Conservation (phyloP, 1,140 invertebrate species). For the Drosophila baimaii region DNA sequence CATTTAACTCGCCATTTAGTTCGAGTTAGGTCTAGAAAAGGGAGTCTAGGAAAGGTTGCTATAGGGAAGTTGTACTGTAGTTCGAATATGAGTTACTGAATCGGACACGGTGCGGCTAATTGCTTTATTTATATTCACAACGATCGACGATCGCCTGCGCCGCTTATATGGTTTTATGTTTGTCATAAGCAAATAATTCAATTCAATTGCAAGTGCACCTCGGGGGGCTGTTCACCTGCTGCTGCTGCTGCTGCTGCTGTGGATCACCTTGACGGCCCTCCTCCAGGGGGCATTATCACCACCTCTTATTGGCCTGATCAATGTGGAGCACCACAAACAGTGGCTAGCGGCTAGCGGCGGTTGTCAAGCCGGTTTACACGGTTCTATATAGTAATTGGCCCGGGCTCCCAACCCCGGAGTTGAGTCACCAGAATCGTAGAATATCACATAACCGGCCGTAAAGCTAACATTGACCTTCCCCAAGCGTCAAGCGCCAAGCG, state of each 20-base stretch:
- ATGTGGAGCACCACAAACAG: slow-evolving; percentile 14
- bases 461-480: slow-evolving; percentile 73
- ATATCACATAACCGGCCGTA: slow-evolving; percentile 50
- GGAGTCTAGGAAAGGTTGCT: not conserved
- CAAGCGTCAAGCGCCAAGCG: slow-evolving; percentile 31
- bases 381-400: slow-evolving; percentile 41
- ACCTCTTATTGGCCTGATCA: slow-evolving; percentile 1
- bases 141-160: slow-evolving; percentile 20
- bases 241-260: slow-evolving; percentile 5
- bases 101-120: slow-evolving; percentile 51
- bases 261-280: slow-evolving; percentile 31
- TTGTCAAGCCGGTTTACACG: slow-evolving; percentile 48
- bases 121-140: slow-evolving; percentile 65
- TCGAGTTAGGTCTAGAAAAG: not conserved
- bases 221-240: slow-evolving; percentile 30
- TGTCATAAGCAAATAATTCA: slow-evolving; percentile 35
- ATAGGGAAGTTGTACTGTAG: slow-evolving; percentile 26
- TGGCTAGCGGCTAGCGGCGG: not conserved
- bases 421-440: slow-evolving; percentile 47
- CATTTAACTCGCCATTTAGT: not conserved
- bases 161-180: slow-evolving; percentile 30
- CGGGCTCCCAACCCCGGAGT: not conserved
- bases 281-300: slow-evolving; percentile 17
- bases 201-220: slow-evolving; percentile 50
- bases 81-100: slow-evolving; percentile 25